These are phyloP conservation scores for Leptinotarsa defecta DNA, from an alignment of 1,140 invertebrate species.

Conservation along the genomic window DNA sequence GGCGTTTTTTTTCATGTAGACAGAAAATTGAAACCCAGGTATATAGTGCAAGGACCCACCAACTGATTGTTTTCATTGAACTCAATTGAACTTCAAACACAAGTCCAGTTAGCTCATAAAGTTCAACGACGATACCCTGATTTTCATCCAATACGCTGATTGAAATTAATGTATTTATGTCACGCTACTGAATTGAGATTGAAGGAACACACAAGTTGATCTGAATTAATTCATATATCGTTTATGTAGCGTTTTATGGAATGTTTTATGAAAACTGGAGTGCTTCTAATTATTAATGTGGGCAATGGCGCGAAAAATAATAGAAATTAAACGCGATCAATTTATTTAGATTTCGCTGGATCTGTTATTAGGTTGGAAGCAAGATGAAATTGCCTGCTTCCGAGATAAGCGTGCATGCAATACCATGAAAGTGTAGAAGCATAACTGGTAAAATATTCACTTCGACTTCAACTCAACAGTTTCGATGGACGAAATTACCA, in stretches of 20 bases:
- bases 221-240: constrained; percentile 1
- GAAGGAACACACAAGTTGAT: constrained; percentile 2
- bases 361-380: background rate
- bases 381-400: background rate
- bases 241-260: background rate
- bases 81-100: background rate
- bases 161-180: constrained; percentile 9
- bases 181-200: constrained; percentile 3
- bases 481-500: no score
- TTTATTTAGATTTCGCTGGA: background rate
- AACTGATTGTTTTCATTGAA: background rate
- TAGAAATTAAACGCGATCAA: background rate
- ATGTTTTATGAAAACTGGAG: background rate
- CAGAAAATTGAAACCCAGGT: no score
- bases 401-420: no score
- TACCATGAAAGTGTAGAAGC: no score
- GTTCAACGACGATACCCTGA: background rate
- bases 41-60: no score
- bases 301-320: constrained; percentile 2
- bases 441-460: no score
- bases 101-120: background rate
- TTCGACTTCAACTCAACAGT: no score
- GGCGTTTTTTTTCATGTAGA: no score
- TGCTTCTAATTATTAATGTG: background rate
- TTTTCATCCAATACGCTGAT: background rate